These are phyloP conservation scores for Drosophila ochracea DNA, from an alignment of 2,888 invertebrate genomes.

Conservation along the genomic window DNA sequence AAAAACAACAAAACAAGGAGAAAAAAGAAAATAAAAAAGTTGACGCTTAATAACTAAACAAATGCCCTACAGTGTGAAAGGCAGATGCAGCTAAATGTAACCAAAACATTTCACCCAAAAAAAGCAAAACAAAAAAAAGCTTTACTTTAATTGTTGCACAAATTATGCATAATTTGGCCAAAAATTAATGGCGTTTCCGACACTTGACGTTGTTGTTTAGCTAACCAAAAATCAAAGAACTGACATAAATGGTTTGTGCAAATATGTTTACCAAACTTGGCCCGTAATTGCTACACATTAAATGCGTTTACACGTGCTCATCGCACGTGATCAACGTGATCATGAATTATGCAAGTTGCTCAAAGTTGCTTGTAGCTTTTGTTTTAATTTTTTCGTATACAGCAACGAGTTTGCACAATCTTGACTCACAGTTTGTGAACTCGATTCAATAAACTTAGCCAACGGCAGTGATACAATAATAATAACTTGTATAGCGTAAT, in stretches of 20 bases:
- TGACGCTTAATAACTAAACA: conserved; percentile 71
- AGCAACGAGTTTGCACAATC: conserved; percentile 17
- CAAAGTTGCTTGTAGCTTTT: conserved; percentile 18
- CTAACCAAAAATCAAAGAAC: conserved; percentile 34
- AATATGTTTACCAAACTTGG: conserved; percentile 39
- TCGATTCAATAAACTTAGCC: conserved; percentile 14
- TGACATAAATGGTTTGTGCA: conserved; percentile 35
- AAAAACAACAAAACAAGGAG: background rate
- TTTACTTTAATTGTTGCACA: conserved; percentile 67
- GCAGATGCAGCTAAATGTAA: conserved; percentile 23
- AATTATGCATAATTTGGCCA: conserved; percentile 66
- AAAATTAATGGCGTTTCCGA: conserved; percentile 64
- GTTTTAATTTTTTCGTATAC: conserved; percentile 10
- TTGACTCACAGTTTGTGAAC: conserved; percentile 19
- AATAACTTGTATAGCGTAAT: conserved; percentile 20
- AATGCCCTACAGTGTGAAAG: conserved; percentile 62
- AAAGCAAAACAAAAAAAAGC: background rate
- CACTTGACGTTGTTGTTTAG: conserved; percentile 34
- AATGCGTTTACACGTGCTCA: conserved; percentile 40
- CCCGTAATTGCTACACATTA: conserved; percentile 24
- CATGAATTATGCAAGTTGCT: conserved; percentile 4
- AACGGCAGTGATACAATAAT: conserved; percentile 11
- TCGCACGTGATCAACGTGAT: conserved; percentile 18
- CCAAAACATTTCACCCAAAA: conserved; percentile 21
- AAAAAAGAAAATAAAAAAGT: conserved; percentile 41